These are phyloP conservation scores for Pempheris klunzingeri DNA, from an alignment of 2,797 vertebrate genomes.

Conservation along the genomic window DNA sequence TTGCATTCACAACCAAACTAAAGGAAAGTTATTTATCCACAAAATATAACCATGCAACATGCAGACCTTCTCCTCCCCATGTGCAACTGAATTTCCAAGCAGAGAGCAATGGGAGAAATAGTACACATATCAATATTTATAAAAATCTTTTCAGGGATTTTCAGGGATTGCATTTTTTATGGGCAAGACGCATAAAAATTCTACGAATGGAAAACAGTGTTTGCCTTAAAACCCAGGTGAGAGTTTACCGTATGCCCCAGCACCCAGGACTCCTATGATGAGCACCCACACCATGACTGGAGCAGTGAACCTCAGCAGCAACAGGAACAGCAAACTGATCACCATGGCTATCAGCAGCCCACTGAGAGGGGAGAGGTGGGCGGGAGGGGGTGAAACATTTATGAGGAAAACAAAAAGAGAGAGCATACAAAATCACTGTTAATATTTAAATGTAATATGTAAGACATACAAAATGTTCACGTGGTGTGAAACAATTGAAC, in stretches of 20 bases:
- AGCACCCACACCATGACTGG: conserved; percentile 90
- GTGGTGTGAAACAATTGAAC: background rate
- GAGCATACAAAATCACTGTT: background rate
- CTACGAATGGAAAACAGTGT: background rate
- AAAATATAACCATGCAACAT: background rate
- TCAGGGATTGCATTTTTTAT: too few species aligned
- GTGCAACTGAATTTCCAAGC: background rate
- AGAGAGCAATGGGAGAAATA: background rate
- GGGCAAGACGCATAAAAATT: background rate
- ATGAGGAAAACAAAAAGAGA: background rate
- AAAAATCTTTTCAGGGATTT: background rate
- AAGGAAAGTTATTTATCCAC: background rate
- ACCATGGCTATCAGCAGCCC: conserved; percentile 88
- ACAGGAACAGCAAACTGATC: conserved; percentile 90
- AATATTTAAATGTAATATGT: background rate
- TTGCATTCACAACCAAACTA: background rate
- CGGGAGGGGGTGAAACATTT: background rate
- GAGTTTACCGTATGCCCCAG: conserved; percentile 88
- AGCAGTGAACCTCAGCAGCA: conserved; percentile 89
- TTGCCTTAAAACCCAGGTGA: background rate
- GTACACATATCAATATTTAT: background rate
- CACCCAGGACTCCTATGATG: conserved; percentile 86
- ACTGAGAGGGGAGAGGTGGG: conserved; percentile 68
- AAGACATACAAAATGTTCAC: background rate
- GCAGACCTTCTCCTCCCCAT: background rate